Evolutionary conservation across 2,888 invertebrate species (phyloP), one percentile per base, ranked within the genome.

Genomic region (Mermis nigrescens): DNA sequence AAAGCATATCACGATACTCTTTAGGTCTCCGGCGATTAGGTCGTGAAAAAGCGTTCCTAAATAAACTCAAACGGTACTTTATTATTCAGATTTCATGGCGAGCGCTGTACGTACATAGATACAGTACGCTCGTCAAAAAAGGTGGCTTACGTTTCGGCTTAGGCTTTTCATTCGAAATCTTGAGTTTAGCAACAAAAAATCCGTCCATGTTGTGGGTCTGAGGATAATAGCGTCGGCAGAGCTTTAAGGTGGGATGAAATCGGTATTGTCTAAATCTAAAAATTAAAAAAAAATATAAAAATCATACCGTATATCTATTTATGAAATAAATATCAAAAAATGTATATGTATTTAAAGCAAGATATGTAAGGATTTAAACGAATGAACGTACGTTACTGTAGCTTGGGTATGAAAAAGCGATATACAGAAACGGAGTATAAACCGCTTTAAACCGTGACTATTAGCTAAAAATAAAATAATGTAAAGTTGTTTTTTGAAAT

Each of bases 191-290:
- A 1, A 99, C 92, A 77, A 84, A 99, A 75, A 99, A 99, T 2
- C 98, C 98, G 76, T 99, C 98, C 85, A 98, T 88, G 73, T 99
- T 99, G 73, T 98, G 91, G 1, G 85, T 84, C 73, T 99, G 98
- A 0, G 98, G 98, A 76, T 98, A 99, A 76, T 88, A 92, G 57
- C 98, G 79, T 71, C 83, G 81, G 0, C 90, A 85, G 60, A 88
- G 75, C 70, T 86, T 87, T 74, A 98, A 75, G 15, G 85, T 84
- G 0, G 88, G 89, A 75, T 94, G 90, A 77, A 88, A 94, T 66
- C 89, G 69, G 63, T 75, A 71, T 60, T 74, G 72, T 60, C 77
- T 73, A 67, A 75, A 78, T 59, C 78, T 77, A 64, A 15, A 63
- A 63, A 80, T 68, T 29, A 56, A 31, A 19, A 55, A 38, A 12